These are phyloP conservation scores for Neodiprion pinetum DNA, from an alignment of 1,140 invertebrate species.

Conservation along the genomic window DNA sequence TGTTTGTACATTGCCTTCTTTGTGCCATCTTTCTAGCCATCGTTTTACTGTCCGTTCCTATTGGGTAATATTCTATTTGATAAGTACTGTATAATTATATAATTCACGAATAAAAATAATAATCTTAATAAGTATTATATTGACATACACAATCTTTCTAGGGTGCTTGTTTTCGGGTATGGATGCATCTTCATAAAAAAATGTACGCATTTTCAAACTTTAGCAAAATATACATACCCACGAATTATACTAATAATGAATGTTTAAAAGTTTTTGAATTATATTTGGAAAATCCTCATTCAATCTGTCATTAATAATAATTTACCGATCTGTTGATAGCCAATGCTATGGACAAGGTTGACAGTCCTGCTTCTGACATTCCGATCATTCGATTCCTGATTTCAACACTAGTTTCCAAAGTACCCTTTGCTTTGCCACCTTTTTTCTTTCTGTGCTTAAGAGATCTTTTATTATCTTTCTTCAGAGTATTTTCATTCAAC, in stretches of 20 bases:
- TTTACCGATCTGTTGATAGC: conserved; percentile 60
- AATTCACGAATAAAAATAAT: no score
- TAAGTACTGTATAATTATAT: no score
- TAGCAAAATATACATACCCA: background rate
- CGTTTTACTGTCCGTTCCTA: conserved; percentile 59
- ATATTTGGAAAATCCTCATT: background rate
- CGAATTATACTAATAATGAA: background rate
- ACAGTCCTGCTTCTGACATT: conserved; percentile 60
- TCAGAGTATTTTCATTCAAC: conserved; percentile 27
- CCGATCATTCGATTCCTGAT: conserved; percentile 61
- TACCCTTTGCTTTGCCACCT: conserved; percentile 58
- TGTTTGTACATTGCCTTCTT: conserved; percentile 59
- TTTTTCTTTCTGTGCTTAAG: conserved; percentile 42
- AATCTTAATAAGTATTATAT: no score
- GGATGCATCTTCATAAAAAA: no score
- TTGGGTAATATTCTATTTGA: conserved; percentile 1
- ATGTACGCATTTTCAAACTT: background rate
- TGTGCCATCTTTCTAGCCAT: conserved; percentile 59
- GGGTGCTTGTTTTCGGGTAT: no score
- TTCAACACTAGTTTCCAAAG: conserved; percentile 58
- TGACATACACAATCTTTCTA: no score
- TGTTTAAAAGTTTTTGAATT: background rate
- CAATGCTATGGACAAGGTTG: conserved; percentile 57
- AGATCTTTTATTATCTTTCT: conserved; percentile 20
- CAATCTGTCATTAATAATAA: background rate